Evolutionary conservation across 2,113 vertebrate species (phyloP), one percentile per base, ranked within the genome.

Genomic region (Hippopotamus amphibius): DNA sequence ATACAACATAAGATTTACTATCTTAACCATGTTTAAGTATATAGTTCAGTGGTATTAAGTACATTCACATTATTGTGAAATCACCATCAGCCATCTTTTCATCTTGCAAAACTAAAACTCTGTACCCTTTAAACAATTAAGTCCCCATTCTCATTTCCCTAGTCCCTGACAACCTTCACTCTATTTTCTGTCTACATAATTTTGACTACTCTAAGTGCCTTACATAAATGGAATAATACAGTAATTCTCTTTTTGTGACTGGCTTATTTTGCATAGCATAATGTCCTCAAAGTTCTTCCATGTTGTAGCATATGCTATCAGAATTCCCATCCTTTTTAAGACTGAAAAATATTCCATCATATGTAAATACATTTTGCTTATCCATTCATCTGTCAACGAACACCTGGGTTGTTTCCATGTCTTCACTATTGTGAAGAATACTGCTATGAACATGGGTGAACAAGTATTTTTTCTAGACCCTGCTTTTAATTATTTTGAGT

Each of bases 271-370:
- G 84, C 43, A 63, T 0, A 74, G 68, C 30, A 59, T 50, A 48
- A 84, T 53, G 57, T 74, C 55, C 57, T 53, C 50, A 81, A 69
- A 46, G 21, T 46, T 59, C 68, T 74, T 84, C 68, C 17, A 41
- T 43, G 11, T 22, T 92, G 55, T 30, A 50, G 41, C 55, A 72
- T 82, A 71, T 50, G 37, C 37, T 37, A 17, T 72, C 53, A 72
- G 90, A 83, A 92, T 37, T 61, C 33, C 30, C 66, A 72, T 82
- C 50, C 77, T 87, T 93, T 79, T 57, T 28, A 93, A 81, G 28
- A 30, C 30, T 69, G 15, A 68, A n/a, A 46, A 77, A 93, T 46
- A 77, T 26, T 77, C 30, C 30, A 57, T 7, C 69, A 24, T 69
- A 10, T 37, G 13, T 68, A 37, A 15, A 22, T 7, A 57, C 61